Base-by-base conservation (phyloP, 2,888 invertebrate genomes). In the Tetranychus truncatus region DNA sequence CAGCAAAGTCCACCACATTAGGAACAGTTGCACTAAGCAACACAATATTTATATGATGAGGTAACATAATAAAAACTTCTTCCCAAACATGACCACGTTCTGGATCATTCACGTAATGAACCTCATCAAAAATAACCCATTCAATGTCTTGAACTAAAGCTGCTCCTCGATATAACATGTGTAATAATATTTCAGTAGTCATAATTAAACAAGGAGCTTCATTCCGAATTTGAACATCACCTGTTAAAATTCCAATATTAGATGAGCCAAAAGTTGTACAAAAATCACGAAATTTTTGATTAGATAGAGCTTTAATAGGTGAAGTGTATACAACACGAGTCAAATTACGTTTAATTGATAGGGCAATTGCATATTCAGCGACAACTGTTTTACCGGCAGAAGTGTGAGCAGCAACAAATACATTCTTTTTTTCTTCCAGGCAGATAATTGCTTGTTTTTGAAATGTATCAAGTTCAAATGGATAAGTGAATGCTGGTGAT, bases 321-420 rank as follows among this genome's bases (percentile, higher is more conserved):
- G 97, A 97, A 0, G 99, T 99, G 83, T 99, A 99, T 78, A 99
- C 91, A 1, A 91, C 88, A 80, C 91, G 73, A 7, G 75, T 75
- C 4, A n/a, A 67, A 20, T 45, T 45, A 1, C 74, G 8, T n/a
- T 66, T 34, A 24, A 77, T 74, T 0, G 95, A 93, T 81, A 99
- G 86, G 0, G 97, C 97, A 79, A 99, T 95, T 0, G 99, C 99
- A 83, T 99, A 99, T 84, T 99, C 99, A 0, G 99, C 99, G 0
- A 99, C 95, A 0, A 95, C 97, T 0, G 99, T 99, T 85, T 99
- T 99, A 44, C 92, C 94, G 0, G 99, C 99, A 0, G 99, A 99
- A 0, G 99, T 99, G 82, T 99, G 99, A 0, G 99, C 99, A 0
- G 99, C 95, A 0, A 99, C 96, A 83, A 99, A 97, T 0, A 99